Evolutionary conservation across 1,140 invertebrate species (phyloP), one percentile per base, ranked within the genome.

Genomic region (Heliconius nattereri): DNA sequence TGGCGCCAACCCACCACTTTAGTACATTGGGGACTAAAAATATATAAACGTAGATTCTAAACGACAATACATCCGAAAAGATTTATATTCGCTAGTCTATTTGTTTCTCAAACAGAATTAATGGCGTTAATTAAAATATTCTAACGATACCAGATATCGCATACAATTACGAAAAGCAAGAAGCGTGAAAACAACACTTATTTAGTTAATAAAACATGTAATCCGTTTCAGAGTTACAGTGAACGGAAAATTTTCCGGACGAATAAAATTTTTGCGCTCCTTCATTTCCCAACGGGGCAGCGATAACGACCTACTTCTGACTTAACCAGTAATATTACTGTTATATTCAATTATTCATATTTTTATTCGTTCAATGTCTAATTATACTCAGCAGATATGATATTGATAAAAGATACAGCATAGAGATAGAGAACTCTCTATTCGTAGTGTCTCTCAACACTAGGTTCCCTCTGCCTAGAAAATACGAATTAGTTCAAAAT

Each of bases 321-420:
- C 85, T 87, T 91, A 23, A 66, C 23, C 60, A 66, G 23, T 29
- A 29, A 23, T 52, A 8, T 20, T 86, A 87, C 89, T 87, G 88
- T 83, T 85, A 85, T 90, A 88, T 89, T 91, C 89, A 92, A 92
- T 92, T 92, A 91, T 92, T 89, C 89, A 89, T 89, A 52, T 1
- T 20, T 20, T 52, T 52, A 52, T 20, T 16, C 16, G 16, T 3
- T 49, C 9, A 52, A 52, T 52, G 49, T 52, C 16, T 16, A 52
- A 87, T 86, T 57, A 57, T 57, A 57, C 20, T 23, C 20, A n/a
- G 54, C 54, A 9, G n/a, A 57, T 57, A 19, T 52, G 19, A 19
- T 7, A 19, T 52, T 2, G 49, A 52, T 16, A n/a, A n/a, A n/a
- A n/a, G n/a, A n/a, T n/a, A n/a, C n/a, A n/a, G n/a, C n/a, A n/a